A percentile compares a stretch with the other conserved stretches of the same genome.
Evolutionary conservation across 1,140 invertebrate species (phyloP).

Genomic region (Papilio xuthus): DNA sequence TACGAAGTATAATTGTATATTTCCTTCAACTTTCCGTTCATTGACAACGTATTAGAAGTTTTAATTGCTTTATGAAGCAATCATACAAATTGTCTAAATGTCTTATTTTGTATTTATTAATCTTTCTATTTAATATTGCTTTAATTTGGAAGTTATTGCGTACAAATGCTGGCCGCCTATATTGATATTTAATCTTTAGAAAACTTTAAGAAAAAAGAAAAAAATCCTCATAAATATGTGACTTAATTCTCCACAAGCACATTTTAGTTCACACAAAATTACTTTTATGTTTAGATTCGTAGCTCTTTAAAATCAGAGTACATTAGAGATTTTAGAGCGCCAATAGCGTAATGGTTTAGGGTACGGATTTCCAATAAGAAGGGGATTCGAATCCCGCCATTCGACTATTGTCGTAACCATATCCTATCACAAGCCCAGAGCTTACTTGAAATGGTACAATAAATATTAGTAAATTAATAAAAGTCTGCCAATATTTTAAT

Average conservation of each 20-base stretch:
- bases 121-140: neutral
- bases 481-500: no score
- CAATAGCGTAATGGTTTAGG: no score
- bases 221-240: no score
- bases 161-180: no score
- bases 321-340: no score
- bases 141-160: neutral
- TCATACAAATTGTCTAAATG: neutral
- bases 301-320: neutral
- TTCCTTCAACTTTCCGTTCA: neutral
- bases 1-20: constrained; percentile 9
- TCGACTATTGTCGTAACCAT: no score
- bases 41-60: neutral
- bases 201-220: neutral
- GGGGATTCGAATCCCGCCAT: no score
- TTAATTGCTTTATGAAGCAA: constrained; percentile 11
- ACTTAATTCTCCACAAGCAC: no score
- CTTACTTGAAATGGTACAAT: no score
- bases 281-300: neutral
- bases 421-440: no score
- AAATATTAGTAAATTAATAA: no score
- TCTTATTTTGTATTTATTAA: neutral
- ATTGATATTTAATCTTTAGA: neutral
- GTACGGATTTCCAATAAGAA: no score
- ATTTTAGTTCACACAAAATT: neutral